Conservation (phyloP, 2,888 invertebrate genomes). For the Coenonympha glycerion region DNA sequence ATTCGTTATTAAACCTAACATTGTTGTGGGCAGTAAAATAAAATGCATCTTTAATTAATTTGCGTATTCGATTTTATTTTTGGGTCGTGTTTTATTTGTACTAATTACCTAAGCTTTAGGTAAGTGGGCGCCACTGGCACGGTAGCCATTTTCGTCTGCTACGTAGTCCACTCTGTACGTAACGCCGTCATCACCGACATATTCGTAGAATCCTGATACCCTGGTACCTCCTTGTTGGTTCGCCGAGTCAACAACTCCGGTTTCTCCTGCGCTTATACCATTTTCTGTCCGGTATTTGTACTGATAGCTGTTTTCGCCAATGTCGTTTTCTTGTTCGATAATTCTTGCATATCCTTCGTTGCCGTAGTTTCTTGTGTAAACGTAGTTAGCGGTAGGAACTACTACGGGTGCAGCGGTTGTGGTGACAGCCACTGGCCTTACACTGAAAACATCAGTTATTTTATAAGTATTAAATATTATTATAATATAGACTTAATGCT, state of each 20-base stretch:
- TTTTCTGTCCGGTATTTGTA: constrained; percentile 80
- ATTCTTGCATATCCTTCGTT: constrained; percentile 74
- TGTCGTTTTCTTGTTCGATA: constrained; percentile 69
- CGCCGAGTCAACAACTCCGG: constrained; percentile 75
- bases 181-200: constrained; percentile 78
- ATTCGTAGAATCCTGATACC: constrained; percentile 80
- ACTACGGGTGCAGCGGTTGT: constrained; percentile 40
- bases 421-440: neutral
- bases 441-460: neutral
- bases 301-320: constrained; percentile 74
- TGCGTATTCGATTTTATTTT: constrained; percentile 11
- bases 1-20: too few species aligned
- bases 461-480: neutral
- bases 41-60: constrained; percentile 1
- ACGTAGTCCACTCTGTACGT: constrained; percentile 76
- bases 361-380: constrained; percentile 34
- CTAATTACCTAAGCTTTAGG: constrained; percentile 33
- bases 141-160: constrained; percentile 78
- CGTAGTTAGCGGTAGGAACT: constrained; percentile 29
- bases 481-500: neutral
- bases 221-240: constrained; percentile 74
- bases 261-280: constrained; percentile 79
- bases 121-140: constrained; percentile 72
- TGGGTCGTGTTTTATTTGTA: constrained; percentile 5
- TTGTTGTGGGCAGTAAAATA: neutral